Conservation (phyloP, 2,888 invertebrate genomes). For the Fragum sueziense region DNA sequence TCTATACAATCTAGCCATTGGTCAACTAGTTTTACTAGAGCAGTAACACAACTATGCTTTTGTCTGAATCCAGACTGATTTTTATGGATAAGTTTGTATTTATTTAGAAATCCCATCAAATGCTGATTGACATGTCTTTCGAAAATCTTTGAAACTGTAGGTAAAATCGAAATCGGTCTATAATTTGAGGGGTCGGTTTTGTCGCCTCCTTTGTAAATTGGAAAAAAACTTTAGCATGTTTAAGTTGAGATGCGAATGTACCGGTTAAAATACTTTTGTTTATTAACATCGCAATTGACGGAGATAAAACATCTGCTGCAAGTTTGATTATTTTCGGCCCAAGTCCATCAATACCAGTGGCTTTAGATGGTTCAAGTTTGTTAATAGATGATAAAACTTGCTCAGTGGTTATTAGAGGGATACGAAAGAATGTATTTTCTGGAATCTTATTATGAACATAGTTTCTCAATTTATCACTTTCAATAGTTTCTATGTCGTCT, state of each 20-base stretch:
- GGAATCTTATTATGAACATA: not conserved
- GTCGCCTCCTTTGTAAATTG: too few species aligned
- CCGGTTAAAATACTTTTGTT: too few species aligned
- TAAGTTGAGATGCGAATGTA: too few species aligned
- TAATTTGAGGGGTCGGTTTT: too few species aligned
- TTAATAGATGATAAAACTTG: not conserved
- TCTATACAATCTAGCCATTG: not conserved
- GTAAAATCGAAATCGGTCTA: too few species aligned
- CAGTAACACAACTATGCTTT: not conserved
- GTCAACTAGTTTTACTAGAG: not conserved
- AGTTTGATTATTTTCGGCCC: too few species aligned
- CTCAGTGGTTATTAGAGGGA: not conserved
- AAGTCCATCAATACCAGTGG: not conserved
- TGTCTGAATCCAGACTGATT: too few species aligned
- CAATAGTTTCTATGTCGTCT: not conserved
- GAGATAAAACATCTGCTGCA: too few species aligned
- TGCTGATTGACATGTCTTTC: constrained; percentile 4
- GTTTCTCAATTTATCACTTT: not conserved
- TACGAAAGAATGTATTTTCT: too few species aligned
- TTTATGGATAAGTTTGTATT: constrained; percentile 4
- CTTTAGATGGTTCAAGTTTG: not conserved
- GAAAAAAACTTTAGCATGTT: too few species aligned
- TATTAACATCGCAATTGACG: too few species aligned
- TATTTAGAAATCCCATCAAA: not conserved
- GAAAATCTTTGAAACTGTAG: constrained; percentile 19